phyloP scores from a whole-genome alignment of 2,888 invertebrate genomes.

The Physocephala rufipes region DNA sequence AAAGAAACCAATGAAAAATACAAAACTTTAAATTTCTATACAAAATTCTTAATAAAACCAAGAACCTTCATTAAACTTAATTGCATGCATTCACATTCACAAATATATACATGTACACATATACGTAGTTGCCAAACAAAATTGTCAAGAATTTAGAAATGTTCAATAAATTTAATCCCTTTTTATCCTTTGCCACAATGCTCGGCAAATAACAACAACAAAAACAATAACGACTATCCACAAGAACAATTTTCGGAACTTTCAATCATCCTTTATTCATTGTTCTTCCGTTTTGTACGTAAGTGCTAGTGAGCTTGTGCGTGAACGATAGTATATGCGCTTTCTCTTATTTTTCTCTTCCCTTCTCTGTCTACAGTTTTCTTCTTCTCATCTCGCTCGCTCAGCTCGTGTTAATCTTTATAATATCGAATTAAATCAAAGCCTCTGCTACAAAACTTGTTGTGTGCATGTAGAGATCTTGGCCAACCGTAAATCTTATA shows the following conservation, averaged over 20 bases:
- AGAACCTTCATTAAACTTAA: background rate
- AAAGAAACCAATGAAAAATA: too few species aligned
- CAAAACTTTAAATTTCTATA: too few species aligned
- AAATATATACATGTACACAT: too few species aligned
- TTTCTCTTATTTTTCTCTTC: background rate
- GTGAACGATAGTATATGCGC: background rate
- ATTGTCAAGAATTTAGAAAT: conserved; percentile 12
- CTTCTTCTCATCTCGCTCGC: background rate
- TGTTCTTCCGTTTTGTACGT: background rate
- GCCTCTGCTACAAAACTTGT: conserved; percentile 15
- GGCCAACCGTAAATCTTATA: too few species aligned
- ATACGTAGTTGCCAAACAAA: conserved; percentile 7
- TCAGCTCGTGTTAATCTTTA: conserved; percentile 23
- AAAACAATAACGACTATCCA: too few species aligned
- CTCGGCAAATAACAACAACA: too few species aligned
- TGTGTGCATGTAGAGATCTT: background rate
- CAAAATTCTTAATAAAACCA: background rate
- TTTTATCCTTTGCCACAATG: background rate
- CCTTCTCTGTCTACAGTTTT: too few species aligned
- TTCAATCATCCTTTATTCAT: background rate
- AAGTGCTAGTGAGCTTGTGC: background rate
- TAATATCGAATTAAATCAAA: conserved; percentile 46
- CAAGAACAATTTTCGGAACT: background rate
- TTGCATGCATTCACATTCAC: background rate
- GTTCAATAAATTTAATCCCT: conserved; percentile 31